Conservation (phyloP, 2,113 vertebrate species). For the Penelope pileata region DNA sequence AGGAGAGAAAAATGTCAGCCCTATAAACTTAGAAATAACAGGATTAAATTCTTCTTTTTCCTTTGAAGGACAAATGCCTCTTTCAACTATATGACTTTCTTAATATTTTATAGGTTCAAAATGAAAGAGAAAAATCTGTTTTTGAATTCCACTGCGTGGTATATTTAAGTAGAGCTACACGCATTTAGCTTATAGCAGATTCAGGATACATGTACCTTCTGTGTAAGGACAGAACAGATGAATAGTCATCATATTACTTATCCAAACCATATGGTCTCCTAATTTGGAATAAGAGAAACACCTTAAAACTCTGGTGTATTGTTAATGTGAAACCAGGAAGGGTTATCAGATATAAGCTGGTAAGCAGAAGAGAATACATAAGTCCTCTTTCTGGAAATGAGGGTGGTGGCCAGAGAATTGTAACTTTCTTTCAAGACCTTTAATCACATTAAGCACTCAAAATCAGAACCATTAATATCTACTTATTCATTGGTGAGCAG, state of each 20-base stretch:
- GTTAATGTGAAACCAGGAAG: neutral
- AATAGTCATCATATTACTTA: neutral
- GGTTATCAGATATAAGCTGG: rapidly evolving
- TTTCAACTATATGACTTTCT: conserved; percentile 59
- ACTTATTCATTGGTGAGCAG: neutral
- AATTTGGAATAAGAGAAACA: neutral
- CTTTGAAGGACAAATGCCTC: conserved; percentile 74
- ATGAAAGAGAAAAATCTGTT: conserved; percentile 60
- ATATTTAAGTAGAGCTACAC: neutral
- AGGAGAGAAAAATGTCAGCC: conserved; percentile 51
- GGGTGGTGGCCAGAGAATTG: neutral
- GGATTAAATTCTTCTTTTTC: conserved; percentile 48
- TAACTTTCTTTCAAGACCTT: neutral
- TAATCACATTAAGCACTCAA: neutral
- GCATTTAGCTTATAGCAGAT: neutral
- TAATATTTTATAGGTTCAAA: conserved; percentile 82
- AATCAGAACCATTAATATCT: neutral
- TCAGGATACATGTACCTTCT: neutral
- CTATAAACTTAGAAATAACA: conserved; percentile 79
- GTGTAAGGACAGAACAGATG: neutral
- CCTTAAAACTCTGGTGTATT: neutral
- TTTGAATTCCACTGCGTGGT: neutral
- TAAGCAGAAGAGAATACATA: neutral
- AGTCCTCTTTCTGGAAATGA: neutral
- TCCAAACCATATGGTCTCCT: neutral